A percentile compares a stretch with the other conserved stretches of the same genome.
phyloP scores from a whole-genome alignment of 2,888 invertebrate genomes.

The Camponotus fellah region DNA sequence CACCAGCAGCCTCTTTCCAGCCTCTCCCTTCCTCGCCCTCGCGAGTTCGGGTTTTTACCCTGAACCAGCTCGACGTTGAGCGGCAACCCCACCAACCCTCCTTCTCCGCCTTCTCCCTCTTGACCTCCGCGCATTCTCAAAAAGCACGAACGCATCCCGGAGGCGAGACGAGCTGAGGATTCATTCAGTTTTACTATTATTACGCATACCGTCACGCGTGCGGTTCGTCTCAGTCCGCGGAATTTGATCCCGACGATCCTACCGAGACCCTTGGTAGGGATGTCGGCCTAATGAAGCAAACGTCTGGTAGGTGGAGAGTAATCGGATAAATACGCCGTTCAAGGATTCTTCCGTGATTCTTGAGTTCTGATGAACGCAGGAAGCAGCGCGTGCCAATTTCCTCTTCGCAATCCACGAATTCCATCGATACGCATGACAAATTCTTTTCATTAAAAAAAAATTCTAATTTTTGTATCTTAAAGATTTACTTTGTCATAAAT shows the following conservation, averaged over 20 bases:
- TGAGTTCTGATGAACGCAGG: constrained; percentile 2
- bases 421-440: not conserved
- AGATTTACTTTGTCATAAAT: not conserved
- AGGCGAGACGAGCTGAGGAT: constrained; percentile 68
- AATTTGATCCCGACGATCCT: constrained; percentile 58
- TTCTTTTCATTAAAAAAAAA: not conserved
- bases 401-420: not conserved
- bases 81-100: constrained; percentile 34
- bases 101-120: constrained; percentile 31
- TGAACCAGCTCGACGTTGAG: constrained; percentile 41
- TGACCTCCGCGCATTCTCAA: constrained; percentile 26
- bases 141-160: constrained; percentile 54
- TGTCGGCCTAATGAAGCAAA: constrained; percentile 49
- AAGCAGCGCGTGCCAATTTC: constrained; percentile 55
- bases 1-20: constrained; percentile 65
- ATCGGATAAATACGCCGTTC: constrained; percentile 49
- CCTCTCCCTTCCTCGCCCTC: constrained; percentile 65
- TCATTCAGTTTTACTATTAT: constrained; percentile 84
- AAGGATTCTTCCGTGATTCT: constrained; percentile 19
- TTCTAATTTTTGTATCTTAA: not conserved
- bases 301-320: constrained; percentile 11
- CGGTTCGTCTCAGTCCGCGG: constrained; percentile 70
- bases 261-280: constrained; percentile 21
- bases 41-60: constrained; percentile 70
- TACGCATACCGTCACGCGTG: constrained; percentile 82